A percentile compares a stretch with the other conserved stretches of the same genome.
Evolutionary conservation across 1,140 invertebrate species (phyloP).

Genomic region (Drosophila ogumai): DNA sequence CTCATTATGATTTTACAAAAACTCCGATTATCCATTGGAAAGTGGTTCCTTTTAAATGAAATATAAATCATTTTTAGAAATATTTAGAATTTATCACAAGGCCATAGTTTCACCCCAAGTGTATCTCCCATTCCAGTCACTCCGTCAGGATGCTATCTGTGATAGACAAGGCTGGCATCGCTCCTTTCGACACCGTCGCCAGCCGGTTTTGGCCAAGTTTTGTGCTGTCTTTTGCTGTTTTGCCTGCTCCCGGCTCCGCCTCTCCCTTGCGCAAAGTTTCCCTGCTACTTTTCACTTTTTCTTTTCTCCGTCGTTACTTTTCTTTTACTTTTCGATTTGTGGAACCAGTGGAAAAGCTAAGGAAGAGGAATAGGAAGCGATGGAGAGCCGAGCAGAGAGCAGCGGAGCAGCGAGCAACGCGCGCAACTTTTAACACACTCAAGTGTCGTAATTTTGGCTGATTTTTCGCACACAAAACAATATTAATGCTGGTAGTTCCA

Average conservation of each 20-base stretch:
- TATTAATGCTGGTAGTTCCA: conserved; percentile 79
- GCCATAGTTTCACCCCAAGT: conserved; percentile 1
- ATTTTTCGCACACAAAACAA: conserved; percentile 82
- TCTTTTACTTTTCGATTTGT: conserved; percentile 77
- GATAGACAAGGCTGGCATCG: conserved; percentile 52
- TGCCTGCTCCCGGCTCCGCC: conserved; percentile 58
- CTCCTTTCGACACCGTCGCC: conserved; percentile 75
- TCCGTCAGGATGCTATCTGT: conserved; percentile 31
- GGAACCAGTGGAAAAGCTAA: conserved; percentile 15
- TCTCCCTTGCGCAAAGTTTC: conserved; percentile 53
- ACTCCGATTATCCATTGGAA: background rate
- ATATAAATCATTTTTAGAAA: background rate
- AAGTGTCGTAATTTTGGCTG: conserved; percentile 83
- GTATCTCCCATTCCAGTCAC: conserved; percentile 3
- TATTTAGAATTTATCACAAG: background rate
- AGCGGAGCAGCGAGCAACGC: conserved; percentile 53
- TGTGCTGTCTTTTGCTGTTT: conserved; percentile 82
- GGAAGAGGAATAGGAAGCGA: conserved; percentile 10
- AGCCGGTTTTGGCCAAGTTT: conserved; percentile 63
- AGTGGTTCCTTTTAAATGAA: too few relatives aligned
- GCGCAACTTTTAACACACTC: conserved; percentile 83
- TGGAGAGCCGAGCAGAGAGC: conserved; percentile 5
- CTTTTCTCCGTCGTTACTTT: conserved; percentile 47
- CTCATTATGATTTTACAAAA: too few relatives aligned
- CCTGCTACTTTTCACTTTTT: conserved; percentile 74